Conservation (phyloP, 2,113 vertebrate species). For the Malurus melanocephalus region DNA sequence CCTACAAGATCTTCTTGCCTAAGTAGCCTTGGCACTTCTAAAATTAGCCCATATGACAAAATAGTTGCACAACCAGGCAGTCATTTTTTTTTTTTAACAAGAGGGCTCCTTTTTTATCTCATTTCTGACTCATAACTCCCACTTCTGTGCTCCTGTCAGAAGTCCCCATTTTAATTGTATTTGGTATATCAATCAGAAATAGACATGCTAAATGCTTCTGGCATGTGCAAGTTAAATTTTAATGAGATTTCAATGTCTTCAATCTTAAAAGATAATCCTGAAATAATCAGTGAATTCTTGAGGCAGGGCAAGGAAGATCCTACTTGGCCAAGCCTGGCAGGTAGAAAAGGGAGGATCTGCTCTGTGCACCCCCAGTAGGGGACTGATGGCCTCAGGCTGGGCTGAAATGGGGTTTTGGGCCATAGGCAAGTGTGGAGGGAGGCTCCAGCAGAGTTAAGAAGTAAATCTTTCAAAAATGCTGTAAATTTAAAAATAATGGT, state of each 20-base stretch:
- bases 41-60: neutral
- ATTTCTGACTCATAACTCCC: neutral
- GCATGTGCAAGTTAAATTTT: neutral
- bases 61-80: neutral
- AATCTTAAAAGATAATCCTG: neutral
- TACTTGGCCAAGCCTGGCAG: neutral
- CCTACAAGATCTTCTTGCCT: neutral
- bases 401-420: neutral
- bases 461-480: neutral
- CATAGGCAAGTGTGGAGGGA: neutral
- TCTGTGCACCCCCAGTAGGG: neutral
- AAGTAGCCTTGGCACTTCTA: neutral
- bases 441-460: neutral
- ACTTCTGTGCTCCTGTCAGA: neutral
- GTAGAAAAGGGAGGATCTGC: rapidly evolving
- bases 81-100: neutral
- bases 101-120: neutral
- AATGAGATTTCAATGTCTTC: neutral
- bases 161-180: neutral
- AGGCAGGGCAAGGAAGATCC: neutral
- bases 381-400: neutral
- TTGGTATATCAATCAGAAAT: slow-evolving; percentile 18
- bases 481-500: neutral
- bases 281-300: neutral
- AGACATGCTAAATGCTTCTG: neutral